A percentile compares a stretch with the other conserved stretches of the same genome.
Conservation (phyloP, 2,113 vertebrate species). For the Colinus virginianus region DNA sequence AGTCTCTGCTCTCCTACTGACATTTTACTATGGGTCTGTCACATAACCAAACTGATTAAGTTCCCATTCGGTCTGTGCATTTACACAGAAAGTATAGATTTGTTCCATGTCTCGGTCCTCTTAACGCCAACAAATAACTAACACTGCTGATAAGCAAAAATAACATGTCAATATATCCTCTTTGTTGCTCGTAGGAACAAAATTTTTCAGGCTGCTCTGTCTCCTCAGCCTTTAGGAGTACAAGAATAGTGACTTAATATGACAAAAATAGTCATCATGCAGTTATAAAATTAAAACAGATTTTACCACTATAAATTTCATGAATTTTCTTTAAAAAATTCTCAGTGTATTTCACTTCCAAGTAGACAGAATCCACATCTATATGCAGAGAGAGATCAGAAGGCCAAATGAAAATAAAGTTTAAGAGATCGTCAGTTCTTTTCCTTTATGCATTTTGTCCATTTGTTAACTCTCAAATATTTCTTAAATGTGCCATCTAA, state of each 20-base stretch:
- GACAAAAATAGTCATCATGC: neutral
- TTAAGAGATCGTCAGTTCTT: neutral
- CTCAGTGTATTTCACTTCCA: neutral
- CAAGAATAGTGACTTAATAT: neutral
- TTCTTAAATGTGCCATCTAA: neutral
- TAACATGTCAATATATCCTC: neutral
- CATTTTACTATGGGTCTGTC: neutral
- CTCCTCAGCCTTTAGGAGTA: neutral
- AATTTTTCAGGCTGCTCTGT: neutral
- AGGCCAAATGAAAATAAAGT: neutral
- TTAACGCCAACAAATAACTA: neutral
- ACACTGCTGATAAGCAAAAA: neutral
- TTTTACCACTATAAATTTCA: neutral
- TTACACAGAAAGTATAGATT: neutral
- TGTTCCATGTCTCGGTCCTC: neutral
- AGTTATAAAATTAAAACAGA: neutral
- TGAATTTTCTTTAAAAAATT: neutral
- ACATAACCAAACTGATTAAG: rapidly evolving
- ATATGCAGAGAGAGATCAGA: neutral
- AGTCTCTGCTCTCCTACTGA: neutral
- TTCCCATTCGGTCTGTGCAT: neutral
- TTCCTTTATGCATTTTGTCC: neutral
- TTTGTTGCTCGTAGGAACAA: neutral
- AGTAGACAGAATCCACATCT: neutral
- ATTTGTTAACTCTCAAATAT: neutral